phyloP scores from a whole-genome alignment of 92 coral and sea anemone genomes.

The Palythoa grandis region DNA sequence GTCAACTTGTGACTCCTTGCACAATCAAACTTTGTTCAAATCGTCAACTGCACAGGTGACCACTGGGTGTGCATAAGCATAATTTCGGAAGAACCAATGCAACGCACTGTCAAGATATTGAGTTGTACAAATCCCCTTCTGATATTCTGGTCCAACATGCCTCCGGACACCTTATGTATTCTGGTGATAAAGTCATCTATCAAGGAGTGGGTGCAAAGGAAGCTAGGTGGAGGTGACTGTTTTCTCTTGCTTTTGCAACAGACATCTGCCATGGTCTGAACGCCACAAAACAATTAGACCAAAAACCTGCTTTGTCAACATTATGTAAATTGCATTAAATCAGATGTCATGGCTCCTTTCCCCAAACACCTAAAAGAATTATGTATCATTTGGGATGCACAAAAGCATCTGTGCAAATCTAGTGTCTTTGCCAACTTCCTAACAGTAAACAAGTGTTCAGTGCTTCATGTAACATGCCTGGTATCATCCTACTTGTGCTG shows the following conservation, averaged over 20 bases:
- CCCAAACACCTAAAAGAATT: conserved; percentile 53
- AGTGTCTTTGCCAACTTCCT: too few relatives aligned
- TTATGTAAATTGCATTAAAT: conserved; percentile 48
- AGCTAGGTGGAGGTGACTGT: conserved; percentile 47
- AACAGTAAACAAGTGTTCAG: too few relatives aligned
- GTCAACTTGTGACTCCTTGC: conserved; percentile 9
- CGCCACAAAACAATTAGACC: conserved; percentile 47
- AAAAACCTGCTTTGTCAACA: conserved; percentile 45
- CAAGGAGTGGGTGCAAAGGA: conserved; percentile 57
- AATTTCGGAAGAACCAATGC: conserved; percentile 6
- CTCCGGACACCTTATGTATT: conserved; percentile 45
- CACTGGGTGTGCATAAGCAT: conserved; percentile 56
- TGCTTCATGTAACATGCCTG: too few relatives aligned
- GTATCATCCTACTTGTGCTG: too few relatives aligned
- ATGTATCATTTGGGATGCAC: conserved; percentile 21
- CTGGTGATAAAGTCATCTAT: conserved; percentile 23
- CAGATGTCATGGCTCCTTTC: conserved; percentile 42
- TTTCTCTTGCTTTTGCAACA: conserved; percentile 60
- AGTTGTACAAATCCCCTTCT: not conserved
- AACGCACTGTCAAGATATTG: conserved; percentile 50
- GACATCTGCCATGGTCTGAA: conserved; percentile 55
- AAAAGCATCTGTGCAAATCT: too few relatives aligned
- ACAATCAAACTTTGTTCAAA: conserved; percentile 3
- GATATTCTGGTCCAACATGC: conserved; percentile 38
- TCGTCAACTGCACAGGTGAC: conserved; percentile 38